Percentiles rank a stretch among this genome's conserved stretches.
phyloP scores from a whole-genome alignment of 2,113 vertebrate species.

The Apaloderma vittatum region DNA sequence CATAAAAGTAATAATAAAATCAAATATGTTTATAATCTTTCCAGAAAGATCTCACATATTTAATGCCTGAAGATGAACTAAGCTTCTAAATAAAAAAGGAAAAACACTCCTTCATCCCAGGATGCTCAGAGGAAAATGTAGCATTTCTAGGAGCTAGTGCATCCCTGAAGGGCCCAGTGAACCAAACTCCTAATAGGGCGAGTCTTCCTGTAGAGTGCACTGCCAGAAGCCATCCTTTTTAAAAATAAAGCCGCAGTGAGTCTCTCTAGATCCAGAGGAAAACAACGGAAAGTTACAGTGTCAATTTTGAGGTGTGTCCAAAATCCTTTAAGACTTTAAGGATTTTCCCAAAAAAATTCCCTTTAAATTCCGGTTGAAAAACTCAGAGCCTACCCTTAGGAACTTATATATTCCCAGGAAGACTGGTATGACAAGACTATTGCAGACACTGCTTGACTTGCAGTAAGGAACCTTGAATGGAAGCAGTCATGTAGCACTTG shows the following conservation, averaged over 20 bases:
- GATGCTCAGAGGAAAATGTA: not conserved
- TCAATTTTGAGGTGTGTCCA: not conserved
- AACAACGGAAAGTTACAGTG: not conserved
- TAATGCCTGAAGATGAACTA: not conserved
- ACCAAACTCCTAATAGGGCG: not conserved
- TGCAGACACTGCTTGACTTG: not conserved
- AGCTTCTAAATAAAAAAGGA: not conserved
- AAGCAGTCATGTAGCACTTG: not conserved
- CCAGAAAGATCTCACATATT: not conserved
- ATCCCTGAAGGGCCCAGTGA: not conserved
- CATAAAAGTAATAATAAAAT: not conserved
- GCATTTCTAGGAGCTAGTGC: constrained; percentile 1
- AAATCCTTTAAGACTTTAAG: not conserved
- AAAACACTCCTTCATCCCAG: not conserved
- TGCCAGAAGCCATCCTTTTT: constrained; percentile 22
- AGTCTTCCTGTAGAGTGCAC: not conserved
- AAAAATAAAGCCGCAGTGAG: not conserved
- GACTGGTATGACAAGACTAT: not conserved
- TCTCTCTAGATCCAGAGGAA: not conserved
- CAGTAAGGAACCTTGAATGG: not conserved
- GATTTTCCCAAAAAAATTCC: fast-evolving
- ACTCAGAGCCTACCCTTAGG: not conserved
- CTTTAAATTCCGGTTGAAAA: not conserved
- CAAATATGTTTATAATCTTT: not conserved
- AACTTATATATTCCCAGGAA: not conserved